Base-by-base conservation (phyloP, 2,113 vertebrate genomes). In the Lipophrys pholis region DNA sequence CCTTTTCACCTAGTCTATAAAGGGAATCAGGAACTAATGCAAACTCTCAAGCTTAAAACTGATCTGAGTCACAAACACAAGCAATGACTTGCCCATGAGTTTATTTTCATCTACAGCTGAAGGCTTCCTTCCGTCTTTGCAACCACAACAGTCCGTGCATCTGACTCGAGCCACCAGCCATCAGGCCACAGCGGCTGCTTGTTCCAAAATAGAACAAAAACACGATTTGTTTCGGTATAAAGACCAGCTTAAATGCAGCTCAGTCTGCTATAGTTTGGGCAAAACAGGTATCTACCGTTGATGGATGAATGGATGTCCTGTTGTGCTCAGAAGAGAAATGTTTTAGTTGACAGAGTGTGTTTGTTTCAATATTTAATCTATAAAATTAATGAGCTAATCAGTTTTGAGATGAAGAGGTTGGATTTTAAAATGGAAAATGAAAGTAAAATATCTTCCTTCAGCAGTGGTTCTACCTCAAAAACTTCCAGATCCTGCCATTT, bases 51-150 rank as follows among this genome's bases (percentile, higher is more conserved):
- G 21, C 42, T 6, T 6, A 21, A 14, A 76, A 59, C 30, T 35
- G 16, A 49, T 49, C 21, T 38, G 21, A 21, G 14, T 0, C 11
- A 51, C 35, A 57, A 53, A 30, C 49, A 74, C 12, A 58, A 56
- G 58, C 60, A 46, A 16, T 41, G 39, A 6, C 14, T 40, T 61
- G 40, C 56, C 64, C 30, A 5, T 59, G 43, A 76, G 70, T 84
- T 89, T 93, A 93, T 94, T 93, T 94, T 90, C 84, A 86, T 83
- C 73, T 66, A 39, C 62, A 56, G 58, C 48, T 17, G 54, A 86
- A 70, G 61, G 83, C 85, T 88, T 91, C 85, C 89, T 91, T 87
- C 87, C 87, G 79, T 39, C 30, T 11, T 57, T 40, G 46, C 57
- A 75, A 73, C 81, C 86, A 84, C 87, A 88, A 70, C 56, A 65